Conservation (phyloP, 2,888 invertebrate genomes). For the Lydus trimaculatus region DNA sequence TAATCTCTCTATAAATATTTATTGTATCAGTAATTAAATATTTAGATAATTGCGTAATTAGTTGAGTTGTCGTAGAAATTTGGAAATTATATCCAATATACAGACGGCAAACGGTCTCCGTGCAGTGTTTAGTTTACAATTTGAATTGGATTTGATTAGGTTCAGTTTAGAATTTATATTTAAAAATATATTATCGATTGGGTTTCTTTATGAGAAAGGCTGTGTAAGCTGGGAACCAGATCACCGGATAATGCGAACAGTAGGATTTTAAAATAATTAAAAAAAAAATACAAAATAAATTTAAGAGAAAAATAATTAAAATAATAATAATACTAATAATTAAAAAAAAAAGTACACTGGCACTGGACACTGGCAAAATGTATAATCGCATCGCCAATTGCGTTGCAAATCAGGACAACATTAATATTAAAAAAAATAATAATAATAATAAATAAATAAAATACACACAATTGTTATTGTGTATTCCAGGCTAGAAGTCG, state of each 20-base stretch:
- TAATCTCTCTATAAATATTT: slow-evolving; percentile 56
- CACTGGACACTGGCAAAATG: slow-evolving; percentile 59
- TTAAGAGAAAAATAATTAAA: slow-evolving; percentile 9
- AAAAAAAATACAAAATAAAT: neutral
- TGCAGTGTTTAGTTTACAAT: slow-evolving; percentile 46
- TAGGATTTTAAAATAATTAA: slow-evolving; percentile 32
- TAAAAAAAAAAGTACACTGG: slow-evolving; percentile 56
- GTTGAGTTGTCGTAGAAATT: slow-evolving; percentile 56
- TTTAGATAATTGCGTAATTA: slow-evolving; percentile 54
- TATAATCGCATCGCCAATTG: slow-evolving; percentile 32
- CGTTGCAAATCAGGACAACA: slow-evolving; percentile 35
- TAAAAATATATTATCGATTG: slow-evolving; percentile 34
- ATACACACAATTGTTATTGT: slow-evolving; percentile 58
- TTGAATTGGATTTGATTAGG: slow-evolving; percentile 42
- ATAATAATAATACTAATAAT: slow-evolving; percentile 13
- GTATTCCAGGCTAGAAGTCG: slow-evolving; percentile 62
- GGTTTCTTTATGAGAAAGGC: slow-evolving; percentile 54
- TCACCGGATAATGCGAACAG: slow-evolving; percentile 54
- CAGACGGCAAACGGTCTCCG: slow-evolving; percentile 41
- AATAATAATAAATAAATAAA: slow-evolving; percentile 27
- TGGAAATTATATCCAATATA: slow-evolving; percentile 42
- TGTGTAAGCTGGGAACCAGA: slow-evolving; percentile 57
- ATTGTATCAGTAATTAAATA: slow-evolving; percentile 57
- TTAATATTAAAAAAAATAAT: slow-evolving; percentile 25
- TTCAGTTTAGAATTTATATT: slow-evolving; percentile 51